Base-by-base conservation (phyloP, 2,888 invertebrate genomes). In the Dexiosoma caninum region DNA sequence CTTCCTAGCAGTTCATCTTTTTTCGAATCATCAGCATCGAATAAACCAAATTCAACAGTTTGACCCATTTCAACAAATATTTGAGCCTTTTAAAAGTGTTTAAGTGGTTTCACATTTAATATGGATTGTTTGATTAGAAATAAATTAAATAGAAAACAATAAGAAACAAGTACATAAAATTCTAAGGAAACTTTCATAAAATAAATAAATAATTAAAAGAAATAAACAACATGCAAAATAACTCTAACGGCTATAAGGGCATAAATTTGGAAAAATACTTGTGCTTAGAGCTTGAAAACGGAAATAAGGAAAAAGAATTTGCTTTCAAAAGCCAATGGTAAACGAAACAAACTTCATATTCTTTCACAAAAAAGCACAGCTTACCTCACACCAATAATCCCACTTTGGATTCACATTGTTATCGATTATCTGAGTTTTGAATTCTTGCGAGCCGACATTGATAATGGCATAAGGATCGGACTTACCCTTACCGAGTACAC, bases 381-480 rank as follows among this genome's bases (percentile, higher is more conserved):
- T 90, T 92, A 98, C 98, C 96, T 99, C 99, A 89, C 98, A 99
- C 94, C 96, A 97, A 91, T 92, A 97, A 91, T 99, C 97, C 98
- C 99, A 99, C 84, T 96, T 95, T 5, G 99, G 99, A 92, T 97
- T 96, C 30, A 99, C 93, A 83, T 95, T 95, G 90, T 97, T 98
- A 89, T 97, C 95, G 85, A 99, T 97, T 42, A 96, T 96, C 90
- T 96, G 95, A 0, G 99, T 99, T 90, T 95, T 95, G 91, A 96
- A 98, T 89, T 95, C 95, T 91, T 98, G 96, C 0, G 97, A 96
- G 69, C 99, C 99, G 80, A 99, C 96, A 86, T 94, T 94, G 87
- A 97, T 92, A 67, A 97, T 93, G 55, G 96, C 96, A 90, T 99
- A 99, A 3, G 99, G 99, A 92, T 99, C 99, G 0, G 98, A 98